Base-by-base conservation (phyloP, 2,113 vertebrate genomes). In the Hirundichthys speculiger region DNA sequence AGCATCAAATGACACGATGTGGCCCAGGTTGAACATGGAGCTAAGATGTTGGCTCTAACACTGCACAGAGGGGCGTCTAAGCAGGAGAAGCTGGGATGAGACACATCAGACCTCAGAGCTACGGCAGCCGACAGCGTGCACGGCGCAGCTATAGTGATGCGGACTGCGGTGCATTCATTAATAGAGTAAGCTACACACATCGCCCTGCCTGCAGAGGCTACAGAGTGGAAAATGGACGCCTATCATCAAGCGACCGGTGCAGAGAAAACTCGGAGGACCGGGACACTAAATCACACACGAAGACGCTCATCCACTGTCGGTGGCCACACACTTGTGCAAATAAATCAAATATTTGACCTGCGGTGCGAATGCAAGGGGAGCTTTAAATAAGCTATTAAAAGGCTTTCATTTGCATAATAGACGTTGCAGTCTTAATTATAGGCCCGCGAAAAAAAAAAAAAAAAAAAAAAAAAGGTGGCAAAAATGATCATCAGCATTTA, bases 151-250 rank as follows among this genome's bases (percentile, higher is more conserved):
- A 80, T 39, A 69, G 79, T 74, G 86, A 79, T 84, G 85, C 86
- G 58, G 88, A 89, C 90, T 86, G 89, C 90, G 86, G 88, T 88
- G 90, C 88, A 91, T 91, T 90, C 85, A 88, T 91, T 90, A 90
- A 79, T 48, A 53, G 73, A 82, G 67, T 21, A 22, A 70, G 69
- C 73, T 45, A 39, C 75, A 86, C 81, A 83, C 79, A 88, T 78
- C 81, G 71, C 42, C 66, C 75, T 77, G 77, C 71, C 66, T 84
- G 78, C 85, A 77, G 20, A 78, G 77, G 75, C 76, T 82, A 14
- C 81, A 82, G 73, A 75, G 83, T 77, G 83, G 89, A 91, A 91
- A 92, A 92, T 92, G 90, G 91, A 91, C 85, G 91, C 89, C 86
- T 71, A 66, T 78, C 73, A 81, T 83, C 81, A 73, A 68, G 68